phyloP scores from a whole-genome alignment of 2,113 vertebrate genomes.

The Acanthisitta chloris region DNA sequence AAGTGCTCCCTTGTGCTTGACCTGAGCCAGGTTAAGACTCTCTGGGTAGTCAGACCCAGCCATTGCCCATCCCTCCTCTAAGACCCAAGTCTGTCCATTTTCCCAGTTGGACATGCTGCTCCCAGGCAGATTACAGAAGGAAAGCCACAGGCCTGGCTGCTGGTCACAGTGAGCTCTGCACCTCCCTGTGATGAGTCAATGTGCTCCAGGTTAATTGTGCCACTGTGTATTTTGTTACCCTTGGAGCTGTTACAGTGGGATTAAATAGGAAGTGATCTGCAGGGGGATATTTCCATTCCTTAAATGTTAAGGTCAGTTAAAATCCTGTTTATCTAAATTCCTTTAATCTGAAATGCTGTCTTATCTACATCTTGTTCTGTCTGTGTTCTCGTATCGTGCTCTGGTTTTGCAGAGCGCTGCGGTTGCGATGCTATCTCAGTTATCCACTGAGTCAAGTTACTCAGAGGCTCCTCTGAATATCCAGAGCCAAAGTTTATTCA shows the following conservation, averaged over 20 bases:
- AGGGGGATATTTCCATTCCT: neutral
- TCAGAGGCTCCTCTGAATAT: neutral
- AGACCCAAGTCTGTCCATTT: rapidly evolving
- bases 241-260: neutral
- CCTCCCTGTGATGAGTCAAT: neutral
- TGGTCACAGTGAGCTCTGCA: neutral
- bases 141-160: neutral
- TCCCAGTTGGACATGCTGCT: neutral
- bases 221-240: neutral
- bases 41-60: neutral
- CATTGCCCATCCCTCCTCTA: neutral
- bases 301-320: slow-evolving; percentile 16
- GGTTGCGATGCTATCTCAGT: neutral
- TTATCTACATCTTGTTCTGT: neutral
- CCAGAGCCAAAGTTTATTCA: neutral
- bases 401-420: neutral
- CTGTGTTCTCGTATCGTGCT: neutral
- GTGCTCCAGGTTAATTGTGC: slow-evolving; percentile 10
- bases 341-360: slow-evolving; percentile 42
- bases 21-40: neutral
- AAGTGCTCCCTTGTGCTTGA: neutral
- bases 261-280: neutral
- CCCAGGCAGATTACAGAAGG: neutral
- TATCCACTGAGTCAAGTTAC: neutral
- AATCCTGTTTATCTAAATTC: slow-evolving; percentile 39